These are phyloP conservation scores for Parnassius orleans DNA, from an alignment of 2,888 invertebrate species.

Conservation along the genomic window DNA sequence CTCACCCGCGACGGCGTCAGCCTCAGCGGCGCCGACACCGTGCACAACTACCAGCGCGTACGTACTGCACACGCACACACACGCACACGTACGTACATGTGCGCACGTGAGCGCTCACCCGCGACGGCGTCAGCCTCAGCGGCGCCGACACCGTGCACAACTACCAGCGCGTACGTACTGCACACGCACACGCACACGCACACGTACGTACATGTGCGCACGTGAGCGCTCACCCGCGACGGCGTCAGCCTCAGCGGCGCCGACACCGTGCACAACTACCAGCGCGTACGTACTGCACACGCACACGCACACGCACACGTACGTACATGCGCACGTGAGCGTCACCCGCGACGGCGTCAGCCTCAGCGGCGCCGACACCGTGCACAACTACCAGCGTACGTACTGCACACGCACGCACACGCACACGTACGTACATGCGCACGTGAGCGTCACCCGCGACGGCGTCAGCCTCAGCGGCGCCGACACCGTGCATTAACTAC, in stretches of 20 bases:
- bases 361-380: constrained; percentile 88
- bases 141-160: constrained; percentile 88
- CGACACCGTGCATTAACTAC: constrained; percentile 88
- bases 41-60: constrained; percentile 89
- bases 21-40: constrained; percentile 88
- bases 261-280: constrained; percentile 88
- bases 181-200: not conserved
- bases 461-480: constrained; percentile 91
- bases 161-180: constrained; percentile 81
- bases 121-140: constrained; percentile 93
- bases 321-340: not conserved
- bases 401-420: not conserved
- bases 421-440: not conserved
- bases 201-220: not conserved
- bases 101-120: constrained; percentile 54
- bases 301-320: not conserved
- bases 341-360: constrained; percentile 95
- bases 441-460: constrained; percentile 76
- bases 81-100: not conserved
- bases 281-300: constrained; percentile 75
- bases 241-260: constrained; percentile 91
- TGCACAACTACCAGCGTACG: constrained; percentile 87
- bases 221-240: constrained; percentile 89
- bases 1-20: constrained; percentile 95
- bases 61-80: not conserved